Base-by-base conservation (phyloP, 2,113 vertebrate species). In the Nothobranchius furzeri region DNA sequence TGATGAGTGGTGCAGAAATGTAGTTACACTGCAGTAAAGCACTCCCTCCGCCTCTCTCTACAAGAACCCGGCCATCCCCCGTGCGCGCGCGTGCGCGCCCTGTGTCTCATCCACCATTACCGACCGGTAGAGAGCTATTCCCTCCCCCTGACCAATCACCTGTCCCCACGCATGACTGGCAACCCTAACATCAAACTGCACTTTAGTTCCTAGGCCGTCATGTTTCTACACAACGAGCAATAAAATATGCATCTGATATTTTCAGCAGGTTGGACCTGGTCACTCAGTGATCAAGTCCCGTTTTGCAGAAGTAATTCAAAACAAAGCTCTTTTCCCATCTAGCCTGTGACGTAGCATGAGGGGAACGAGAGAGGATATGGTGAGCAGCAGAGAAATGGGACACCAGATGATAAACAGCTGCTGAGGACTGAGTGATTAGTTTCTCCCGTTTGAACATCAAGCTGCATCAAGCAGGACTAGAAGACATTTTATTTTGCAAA, bases 1-100 rank as follows among this genome's bases (percentile, higher is more conserved):
- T 85, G 87, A 89, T 87, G 85, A 90, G 87, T 89, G 88, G 73
- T 89, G 86, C 86, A 92, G 82, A 88, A 89, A 89, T 87, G 58
- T 79, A 88, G 79, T 80, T 89, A 91, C 86, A 91, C 91, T 93
- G 92, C 93, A 89, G 92, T 92, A 93, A 88, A 90, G 88, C 85
- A 9, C 79, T 74, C 82, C 82, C 85, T 77, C 85, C 79, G 59
- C 77, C 87, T 81, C 85, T 48, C 67, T 54, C 78, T 12, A 9
- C 50, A 7, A 37, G 10, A 59, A 42, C 65, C 8, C 58, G 43
- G 43, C 12, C 12, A 45, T n/a, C 64, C n/a, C 6, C 3, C 67
- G 9, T 40, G 20, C 45, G 0, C 35, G 17, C 56, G 4, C 30
- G 2, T 1, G 10, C n/a, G 2, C 55, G 14, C 45, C 17, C 50